Evolutionary conservation across 1,140 invertebrate species (phyloP).

Genomic region (Zaprionus gabonicus): DNA sequence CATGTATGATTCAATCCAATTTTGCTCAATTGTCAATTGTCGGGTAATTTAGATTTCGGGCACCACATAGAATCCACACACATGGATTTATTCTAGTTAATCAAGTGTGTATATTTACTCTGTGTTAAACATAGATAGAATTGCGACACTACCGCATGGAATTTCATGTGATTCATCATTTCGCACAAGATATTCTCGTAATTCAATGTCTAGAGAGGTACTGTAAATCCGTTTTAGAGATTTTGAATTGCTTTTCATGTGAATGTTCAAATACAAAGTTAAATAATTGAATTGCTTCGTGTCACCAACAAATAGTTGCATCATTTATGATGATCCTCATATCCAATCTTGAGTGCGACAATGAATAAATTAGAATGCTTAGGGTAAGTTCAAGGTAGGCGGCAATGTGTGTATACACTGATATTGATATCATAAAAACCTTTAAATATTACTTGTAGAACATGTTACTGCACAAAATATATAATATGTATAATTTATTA

Average conservation of each 20-base stretch:
- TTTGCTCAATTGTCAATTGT: slow-evolving; percentile 79
- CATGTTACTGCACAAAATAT: too few relatives aligned
- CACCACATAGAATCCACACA: slow-evolving; percentile 41
- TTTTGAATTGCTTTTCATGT: neutral
- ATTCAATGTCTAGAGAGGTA: neutral
- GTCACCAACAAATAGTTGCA: too few relatives aligned
- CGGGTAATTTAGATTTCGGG: slow-evolving; percentile 70
- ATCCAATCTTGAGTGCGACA: too few relatives aligned
- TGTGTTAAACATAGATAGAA: slow-evolving; percentile 38
- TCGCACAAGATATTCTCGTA: slow-evolving; percentile 12
- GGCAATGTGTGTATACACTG: neutral
- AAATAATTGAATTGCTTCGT: neutral
- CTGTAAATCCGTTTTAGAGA: neutral
- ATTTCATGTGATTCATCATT: slow-evolving; percentile 23
- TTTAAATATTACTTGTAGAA: too few relatives aligned
- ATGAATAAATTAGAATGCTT: neutral
- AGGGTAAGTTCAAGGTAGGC: neutral
- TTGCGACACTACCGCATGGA: slow-evolving; percentile 54
- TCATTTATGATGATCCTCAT: too few relatives aligned
- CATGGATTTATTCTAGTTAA: slow-evolving; percentile 70
- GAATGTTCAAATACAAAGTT: neutral
- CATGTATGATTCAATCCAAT: slow-evolving; percentile 73
- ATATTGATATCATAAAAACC: neutral
- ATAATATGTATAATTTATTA: too few relatives aligned
- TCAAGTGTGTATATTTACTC: slow-evolving; percentile 21